Conservation (phyloP, 2,113 vertebrate genomes). For the Diadophis punctatus region DNA sequence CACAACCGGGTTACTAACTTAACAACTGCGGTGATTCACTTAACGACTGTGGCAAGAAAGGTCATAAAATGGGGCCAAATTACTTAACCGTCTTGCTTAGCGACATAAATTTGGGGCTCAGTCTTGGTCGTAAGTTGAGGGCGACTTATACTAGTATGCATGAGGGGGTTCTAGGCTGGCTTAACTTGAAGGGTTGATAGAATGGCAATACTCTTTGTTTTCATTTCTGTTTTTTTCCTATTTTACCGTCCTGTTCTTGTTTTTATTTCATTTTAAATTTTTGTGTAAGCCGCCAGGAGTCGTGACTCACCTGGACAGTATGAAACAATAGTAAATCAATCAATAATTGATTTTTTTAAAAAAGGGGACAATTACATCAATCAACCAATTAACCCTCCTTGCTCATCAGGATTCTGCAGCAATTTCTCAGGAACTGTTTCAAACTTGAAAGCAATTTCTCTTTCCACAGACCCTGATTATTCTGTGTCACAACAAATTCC, state of each 20-base stretch:
- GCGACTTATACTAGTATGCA: not conserved
- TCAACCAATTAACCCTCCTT: not conserved
- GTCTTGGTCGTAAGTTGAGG: not conserved
- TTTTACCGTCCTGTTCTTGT: not conserved
- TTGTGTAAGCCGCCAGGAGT: not conserved
- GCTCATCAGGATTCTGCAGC: slow-evolving; percentile 6
- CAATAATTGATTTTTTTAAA: not conserved
- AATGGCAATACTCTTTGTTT: not conserved
- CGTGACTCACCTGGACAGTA: not conserved
- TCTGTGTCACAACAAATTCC: slow-evolving; percentile 21
- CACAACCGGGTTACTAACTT: not conserved
- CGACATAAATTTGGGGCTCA: not conserved
- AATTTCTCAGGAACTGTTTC: not conserved
- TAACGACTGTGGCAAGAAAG: not conserved
- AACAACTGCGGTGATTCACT: not conserved
- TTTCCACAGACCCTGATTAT: not conserved
- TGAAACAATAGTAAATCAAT: not conserved
- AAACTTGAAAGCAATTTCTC: slow-evolving; percentile 4
- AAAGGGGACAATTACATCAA: not conserved
- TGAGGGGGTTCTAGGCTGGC: not conserved
- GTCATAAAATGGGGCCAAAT: not conserved
- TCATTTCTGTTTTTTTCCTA: not conserved
- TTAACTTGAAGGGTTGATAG: not conserved
- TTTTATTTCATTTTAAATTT: not conserved
- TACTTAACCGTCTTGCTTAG: not conserved